Evolutionary conservation across 2,888 invertebrate genomes (phyloP).

Genomic region (Drosophila phalerata): DNA sequence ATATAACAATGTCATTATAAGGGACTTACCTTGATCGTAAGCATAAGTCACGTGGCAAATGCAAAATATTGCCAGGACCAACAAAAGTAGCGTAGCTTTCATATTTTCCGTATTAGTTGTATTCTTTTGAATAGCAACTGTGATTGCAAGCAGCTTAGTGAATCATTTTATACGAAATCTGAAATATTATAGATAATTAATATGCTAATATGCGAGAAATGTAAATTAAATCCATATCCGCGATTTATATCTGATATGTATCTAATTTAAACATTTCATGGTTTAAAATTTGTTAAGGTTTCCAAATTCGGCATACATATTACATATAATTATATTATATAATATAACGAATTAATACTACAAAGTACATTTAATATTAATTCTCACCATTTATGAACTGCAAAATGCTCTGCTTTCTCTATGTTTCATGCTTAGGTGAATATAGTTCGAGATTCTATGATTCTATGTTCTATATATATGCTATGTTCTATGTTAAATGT

Average conservation of each 20-base stretch:
- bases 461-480: neutral
- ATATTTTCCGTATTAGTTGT: neutral
- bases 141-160: neutral
- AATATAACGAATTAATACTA: neutral
- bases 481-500: neutral
- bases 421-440: neutral
- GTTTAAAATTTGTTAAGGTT: neutral
- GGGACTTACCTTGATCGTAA: neutral
- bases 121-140: neutral
- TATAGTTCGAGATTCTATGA: neutral
- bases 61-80: slow-evolving; percentile 1
- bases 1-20: neutral
- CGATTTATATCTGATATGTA: neutral
- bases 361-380: neutral
- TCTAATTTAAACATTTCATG: neutral
- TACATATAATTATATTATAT: neutral
- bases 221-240: neutral
- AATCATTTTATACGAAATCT: slow-evolving; percentile 2
- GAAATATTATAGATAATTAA: neutral
- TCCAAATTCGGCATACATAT: neutral
- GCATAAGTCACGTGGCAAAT: slow-evolving; percentile 5
- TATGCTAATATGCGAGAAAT: neutral
- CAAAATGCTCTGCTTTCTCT: neutral
- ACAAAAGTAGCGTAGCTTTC: neutral
- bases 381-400: neutral